Evolutionary conservation across 2,113 vertebrate genomes (phyloP).

Genomic region (Pelecanoides urinatrix): DNA sequence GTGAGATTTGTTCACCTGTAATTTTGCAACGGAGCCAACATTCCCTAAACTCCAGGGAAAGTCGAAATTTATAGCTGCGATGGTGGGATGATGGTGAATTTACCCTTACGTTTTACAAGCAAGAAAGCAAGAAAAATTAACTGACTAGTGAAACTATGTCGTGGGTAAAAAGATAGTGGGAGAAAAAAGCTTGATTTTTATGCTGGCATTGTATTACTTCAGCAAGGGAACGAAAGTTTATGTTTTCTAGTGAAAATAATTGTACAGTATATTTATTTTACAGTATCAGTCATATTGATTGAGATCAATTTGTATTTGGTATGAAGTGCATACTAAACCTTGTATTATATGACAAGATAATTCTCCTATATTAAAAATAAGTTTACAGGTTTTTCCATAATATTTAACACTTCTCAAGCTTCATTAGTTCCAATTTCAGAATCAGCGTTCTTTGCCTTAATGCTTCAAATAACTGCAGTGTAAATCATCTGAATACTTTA

Average conservation of each 20-base stretch:
- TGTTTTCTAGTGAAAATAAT: neutral
- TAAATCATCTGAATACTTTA: neutral
- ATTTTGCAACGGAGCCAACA: neutral
- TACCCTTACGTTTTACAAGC: neutral
- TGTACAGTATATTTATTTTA: neutral
- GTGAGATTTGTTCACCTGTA: neutral
- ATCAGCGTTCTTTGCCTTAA: neutral
- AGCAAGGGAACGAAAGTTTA: neutral
- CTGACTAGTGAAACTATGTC: neutral
- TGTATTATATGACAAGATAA: neutral
- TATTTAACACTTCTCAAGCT: neutral
- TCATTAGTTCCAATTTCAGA: neutral
- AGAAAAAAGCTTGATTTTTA: neutral
- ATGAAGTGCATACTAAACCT: neutral
- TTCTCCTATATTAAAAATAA: neutral
- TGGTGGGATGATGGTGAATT: neutral
- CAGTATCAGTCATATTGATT: neutral
- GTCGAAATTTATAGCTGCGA: neutral
- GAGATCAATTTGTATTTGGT: neutral
- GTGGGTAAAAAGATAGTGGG: neutral
- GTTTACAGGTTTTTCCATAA: neutral
- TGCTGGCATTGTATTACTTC: neutral
- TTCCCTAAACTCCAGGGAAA: neutral
- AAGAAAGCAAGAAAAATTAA: neutral
- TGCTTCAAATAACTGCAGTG: fast-evolving